These are phyloP conservation scores for Saxidomus purpurata DNA, from an alignment of 1,140 invertebrate genomes.

Conservation along the genomic window DNA sequence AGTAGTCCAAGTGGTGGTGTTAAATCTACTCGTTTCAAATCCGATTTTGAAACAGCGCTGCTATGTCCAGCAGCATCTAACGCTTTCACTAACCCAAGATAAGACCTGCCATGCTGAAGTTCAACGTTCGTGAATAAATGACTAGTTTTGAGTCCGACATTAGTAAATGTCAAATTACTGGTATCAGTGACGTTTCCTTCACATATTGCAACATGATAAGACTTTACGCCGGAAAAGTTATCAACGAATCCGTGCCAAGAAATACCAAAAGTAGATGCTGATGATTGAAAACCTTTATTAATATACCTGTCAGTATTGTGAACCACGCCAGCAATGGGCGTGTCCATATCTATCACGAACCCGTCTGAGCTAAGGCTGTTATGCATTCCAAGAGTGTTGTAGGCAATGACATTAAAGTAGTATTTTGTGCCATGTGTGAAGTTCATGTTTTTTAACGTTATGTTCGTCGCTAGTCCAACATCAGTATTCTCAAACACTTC, in stretches of 20 bases:
- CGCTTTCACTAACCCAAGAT: background rate
- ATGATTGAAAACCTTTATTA: slow-evolving; percentile 53
- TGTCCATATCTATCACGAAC: slow-evolving; percentile 64
- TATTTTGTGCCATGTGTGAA: slow-evolving; percentile 65
- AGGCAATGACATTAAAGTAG: slow-evolving; percentile 66
- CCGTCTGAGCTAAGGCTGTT: slow-evolving; percentile 67
- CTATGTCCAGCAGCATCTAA: background rate
- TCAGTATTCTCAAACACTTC: slow-evolving; percentile 8
- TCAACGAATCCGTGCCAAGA: slow-evolving; percentile 75
- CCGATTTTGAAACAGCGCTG: background rate
- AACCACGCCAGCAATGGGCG: slow-evolving; percentile 67
- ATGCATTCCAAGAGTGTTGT: slow-evolving; percentile 65
- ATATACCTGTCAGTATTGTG: slow-evolving; percentile 58
- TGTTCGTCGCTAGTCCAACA: slow-evolving; percentile 27
- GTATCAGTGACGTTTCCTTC: background rate
- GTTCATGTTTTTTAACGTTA: too few relatives aligned
- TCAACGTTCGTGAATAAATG: background rate
- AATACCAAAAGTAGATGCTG: slow-evolving; percentile 42
- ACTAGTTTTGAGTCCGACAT: background rate
- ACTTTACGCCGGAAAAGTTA: slow-evolving; percentile 54
- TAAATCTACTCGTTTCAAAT: background rate
- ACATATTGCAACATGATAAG: slow-evolving; percentile 65
- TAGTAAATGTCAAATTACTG: background rate
- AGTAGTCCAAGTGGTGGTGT: background rate
- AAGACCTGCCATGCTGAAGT: background rate